A percentile compares a stretch with the other conserved stretches of the same genome.
phyloP scores from a whole-genome alignment of 1,140 invertebrate genomes.

The Potamilus streckersoni region DNA sequence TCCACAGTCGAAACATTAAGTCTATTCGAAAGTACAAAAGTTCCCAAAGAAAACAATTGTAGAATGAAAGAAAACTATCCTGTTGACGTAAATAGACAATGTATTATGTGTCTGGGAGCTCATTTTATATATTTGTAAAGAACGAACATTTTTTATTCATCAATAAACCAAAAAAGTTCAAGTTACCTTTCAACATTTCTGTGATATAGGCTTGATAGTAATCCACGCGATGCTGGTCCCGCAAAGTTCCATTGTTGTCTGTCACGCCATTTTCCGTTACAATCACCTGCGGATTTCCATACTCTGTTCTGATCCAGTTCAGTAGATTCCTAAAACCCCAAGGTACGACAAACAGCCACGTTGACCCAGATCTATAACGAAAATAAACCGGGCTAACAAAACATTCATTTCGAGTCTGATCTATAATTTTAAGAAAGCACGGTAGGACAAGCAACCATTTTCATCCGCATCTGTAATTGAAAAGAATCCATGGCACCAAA shows the following conservation, averaged over 20 bases:
- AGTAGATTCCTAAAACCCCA: conserved; percentile 77
- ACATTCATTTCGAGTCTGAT: background rate
- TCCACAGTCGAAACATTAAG: too few relatives aligned
- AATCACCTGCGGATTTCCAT: conserved; percentile 73
- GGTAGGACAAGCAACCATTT: background rate
- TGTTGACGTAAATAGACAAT: too few relatives aligned
- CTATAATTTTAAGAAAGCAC: background rate
- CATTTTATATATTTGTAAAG: too few relatives aligned
- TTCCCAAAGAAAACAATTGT: too few relatives aligned
- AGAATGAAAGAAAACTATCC: too few relatives aligned
- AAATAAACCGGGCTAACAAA: background rate
- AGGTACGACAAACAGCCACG: conserved; percentile 67
- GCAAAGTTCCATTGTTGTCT: conserved; percentile 67
- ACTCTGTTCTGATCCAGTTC: conserved; percentile 74
- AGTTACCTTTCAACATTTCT: conserved; percentile 72
- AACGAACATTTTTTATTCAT: too few relatives aligned
- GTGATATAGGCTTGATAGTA: conserved; percentile 74
- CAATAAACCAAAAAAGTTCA: too few relatives aligned
- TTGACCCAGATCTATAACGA: conserved; percentile 18
- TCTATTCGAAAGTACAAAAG: too few relatives aligned
- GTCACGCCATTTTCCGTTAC: conserved; percentile 80
- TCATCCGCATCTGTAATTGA: background rate
- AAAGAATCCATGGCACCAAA: too few relatives aligned
- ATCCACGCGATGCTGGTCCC: conserved; percentile 71
- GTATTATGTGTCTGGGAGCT: too few relatives aligned